phyloP scores from a whole-genome alignment of 2,113 vertebrate species.

The Holacanthus passer region DNA sequence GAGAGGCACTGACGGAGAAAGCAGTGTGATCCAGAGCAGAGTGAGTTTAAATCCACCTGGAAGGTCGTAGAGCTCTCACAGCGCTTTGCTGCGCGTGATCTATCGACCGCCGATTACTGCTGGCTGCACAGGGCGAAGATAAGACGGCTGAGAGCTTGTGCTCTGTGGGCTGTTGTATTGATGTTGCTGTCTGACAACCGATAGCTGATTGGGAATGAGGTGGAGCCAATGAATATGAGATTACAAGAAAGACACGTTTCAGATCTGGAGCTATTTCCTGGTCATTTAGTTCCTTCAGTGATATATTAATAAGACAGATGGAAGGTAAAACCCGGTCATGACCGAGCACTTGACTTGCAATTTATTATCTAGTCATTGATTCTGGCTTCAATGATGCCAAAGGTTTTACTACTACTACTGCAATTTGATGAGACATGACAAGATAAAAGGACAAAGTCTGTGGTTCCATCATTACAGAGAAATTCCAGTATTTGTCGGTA shows the following conservation, averaged over 20 bases:
- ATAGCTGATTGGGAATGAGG: conserved; percentile 23
- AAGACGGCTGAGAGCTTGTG: conserved; percentile 12
- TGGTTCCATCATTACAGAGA: neutral
- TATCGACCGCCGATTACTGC: conserved; percentile 47
- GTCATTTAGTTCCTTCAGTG: conserved; percentile 3
- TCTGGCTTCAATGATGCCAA: too few relatives aligned
- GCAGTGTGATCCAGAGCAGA: neutral
- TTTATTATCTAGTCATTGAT: too few relatives aligned
- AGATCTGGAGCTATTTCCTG: conserved; percentile 14
- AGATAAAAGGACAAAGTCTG: conserved; percentile 1
- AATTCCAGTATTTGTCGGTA: neutral
- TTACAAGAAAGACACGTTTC: conserved; percentile 24
- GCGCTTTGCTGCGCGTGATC: conserved; percentile 30
- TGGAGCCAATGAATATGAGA: conserved; percentile 19
- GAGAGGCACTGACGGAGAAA: neutral
- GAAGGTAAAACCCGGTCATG: neutral
- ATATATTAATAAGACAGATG: neutral
- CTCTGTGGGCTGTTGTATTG: conserved; percentile 36
- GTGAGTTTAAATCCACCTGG: conserved; percentile 13
- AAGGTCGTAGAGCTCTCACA: conserved; percentile 40
- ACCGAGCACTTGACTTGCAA: too few relatives aligned
- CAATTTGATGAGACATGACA: neutral
- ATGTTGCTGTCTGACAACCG: conserved; percentile 32
- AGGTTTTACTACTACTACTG: neutral
- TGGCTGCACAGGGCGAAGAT: conserved; percentile 27